Conservation (phyloP, 2,797 vertebrate species). For the Potorous gilbertii region DNA sequence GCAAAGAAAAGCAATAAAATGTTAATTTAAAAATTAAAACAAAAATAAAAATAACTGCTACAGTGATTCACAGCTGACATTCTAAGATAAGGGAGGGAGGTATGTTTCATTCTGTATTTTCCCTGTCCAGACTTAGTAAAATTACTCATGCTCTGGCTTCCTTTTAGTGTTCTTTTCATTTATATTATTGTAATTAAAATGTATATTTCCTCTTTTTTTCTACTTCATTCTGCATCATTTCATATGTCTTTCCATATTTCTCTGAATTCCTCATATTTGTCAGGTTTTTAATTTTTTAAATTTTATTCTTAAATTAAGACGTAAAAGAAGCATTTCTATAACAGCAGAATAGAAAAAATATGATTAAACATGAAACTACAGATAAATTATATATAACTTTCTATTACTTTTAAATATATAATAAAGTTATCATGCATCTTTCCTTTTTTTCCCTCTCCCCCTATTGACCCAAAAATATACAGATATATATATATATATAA, state of each 20-base stretch:
- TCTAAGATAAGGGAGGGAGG: neutral
- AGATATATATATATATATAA: too few relatives aligned
- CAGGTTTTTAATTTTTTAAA: neutral
- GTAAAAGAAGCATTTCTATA: neutral
- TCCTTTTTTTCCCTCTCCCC: neutral
- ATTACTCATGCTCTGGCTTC: neutral
- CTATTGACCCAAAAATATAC: neutral
- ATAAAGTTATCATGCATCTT: neutral
- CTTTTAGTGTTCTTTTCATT: neutral
- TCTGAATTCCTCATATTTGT: neutral
- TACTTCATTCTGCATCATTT: neutral
- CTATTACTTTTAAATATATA: neutral
- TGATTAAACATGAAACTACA: neutral
- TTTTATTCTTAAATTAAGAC: neutral
- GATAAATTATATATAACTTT: neutral
- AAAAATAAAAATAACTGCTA: neutral
- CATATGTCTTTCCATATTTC: neutral
- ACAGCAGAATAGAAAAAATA: neutral
- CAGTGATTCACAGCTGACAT: neutral
- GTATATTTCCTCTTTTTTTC: neutral
- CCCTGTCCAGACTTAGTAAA: neutral
- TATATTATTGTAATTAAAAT: neutral
- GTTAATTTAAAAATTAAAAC: neutral
- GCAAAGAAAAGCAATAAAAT: too few relatives aligned
- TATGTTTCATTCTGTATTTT: neutral